Conservation (phyloP, 2,888 invertebrate genomes). For the Tyria jacobaeae region DNA sequence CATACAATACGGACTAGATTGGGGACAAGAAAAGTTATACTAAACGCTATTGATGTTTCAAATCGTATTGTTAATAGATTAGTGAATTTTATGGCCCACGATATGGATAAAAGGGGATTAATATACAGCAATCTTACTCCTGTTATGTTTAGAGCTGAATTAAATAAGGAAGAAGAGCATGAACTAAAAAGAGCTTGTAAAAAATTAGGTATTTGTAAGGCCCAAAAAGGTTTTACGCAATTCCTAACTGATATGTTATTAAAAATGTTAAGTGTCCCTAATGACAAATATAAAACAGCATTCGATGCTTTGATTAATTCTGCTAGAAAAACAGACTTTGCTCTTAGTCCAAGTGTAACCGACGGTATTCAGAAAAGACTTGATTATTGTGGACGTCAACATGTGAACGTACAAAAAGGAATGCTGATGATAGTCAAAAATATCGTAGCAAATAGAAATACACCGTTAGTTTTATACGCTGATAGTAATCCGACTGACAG, state of each 20-base stretch:
- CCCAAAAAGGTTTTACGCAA: conserved; percentile 42
- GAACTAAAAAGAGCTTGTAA: conserved; percentile 58
- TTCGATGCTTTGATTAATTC: conserved; percentile 58
- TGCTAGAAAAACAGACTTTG: conserved; percentile 45
- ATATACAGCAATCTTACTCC: conserved; percentile 28
- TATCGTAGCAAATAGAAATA: conserved; percentile 49
- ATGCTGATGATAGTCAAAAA: conserved; percentile 46
- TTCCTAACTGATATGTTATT: conserved; percentile 50
- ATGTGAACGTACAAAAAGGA: conserved; percentile 22
- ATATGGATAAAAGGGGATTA: conserved; percentile 39
- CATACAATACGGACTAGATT: conserved; percentile 61
- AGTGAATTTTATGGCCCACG: conserved; percentile 50
- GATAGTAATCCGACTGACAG: conserved; percentile 21
- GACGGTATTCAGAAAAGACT: not conserved
- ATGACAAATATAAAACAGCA: conserved; percentile 50
- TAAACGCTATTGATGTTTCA: conserved; percentile 65
- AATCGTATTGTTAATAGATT: conserved; percentile 57
- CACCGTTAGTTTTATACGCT: conserved; percentile 42
- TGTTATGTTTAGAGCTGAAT: conserved; percentile 43
- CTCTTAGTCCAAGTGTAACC: conserved; percentile 18
- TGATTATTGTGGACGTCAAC: conserved; percentile 21
- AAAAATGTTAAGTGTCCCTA: conserved; percentile 42
- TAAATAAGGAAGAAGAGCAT: conserved; percentile 47
- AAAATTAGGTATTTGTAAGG: conserved; percentile 60
- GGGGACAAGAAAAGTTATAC: conserved; percentile 62